Base-by-base conservation (phyloP, 2,113 vertebrate genomes). In the Archilochus colubris region DNA sequence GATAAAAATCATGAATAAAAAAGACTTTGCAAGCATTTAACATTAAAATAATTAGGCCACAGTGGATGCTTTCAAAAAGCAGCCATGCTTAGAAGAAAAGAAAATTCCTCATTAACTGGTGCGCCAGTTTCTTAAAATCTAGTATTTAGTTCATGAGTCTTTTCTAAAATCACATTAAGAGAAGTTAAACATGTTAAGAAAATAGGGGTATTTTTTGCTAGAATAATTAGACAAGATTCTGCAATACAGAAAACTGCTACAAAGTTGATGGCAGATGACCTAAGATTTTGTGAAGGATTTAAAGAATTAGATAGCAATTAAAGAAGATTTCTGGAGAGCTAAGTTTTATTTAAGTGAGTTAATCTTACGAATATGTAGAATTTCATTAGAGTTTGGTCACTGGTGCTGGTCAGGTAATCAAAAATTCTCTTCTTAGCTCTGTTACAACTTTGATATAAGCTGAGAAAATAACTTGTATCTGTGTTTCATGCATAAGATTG, bases 1-100 rank as follows among this genome's bases (percentile, higher is more conserved):
- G 91, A 89, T 76, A 81, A 97, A 96, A 96, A 90, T 93, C 23
- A 93, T 95, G 93, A 97, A 96, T 96, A 96, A 96, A 96, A 97
- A 94, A 96, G 83, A 91, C 36, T 82, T 77, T 91, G 54, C 36
- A 86, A 97, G 61, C 72, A 95, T 97, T 98, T 98, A 93, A 95
- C 97, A 96, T 96, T 89, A 95, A 95, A 97, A 94, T 97, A 97
- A 97, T 97, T 96, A 94, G 86, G 82, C 62, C 81, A 88, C 44
- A 96, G 94, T 95, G 82, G 76, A 95, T 95, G 84, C 59, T 94
- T 95, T 67, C 46, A 96, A 95, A 96, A 48, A 89, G 69, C 82
- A 95, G 76, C 57, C 77, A 62, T 90, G 48, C 23, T 50, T 50
- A 94, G 27, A 87, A 55, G 88, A 50, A 95, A 94, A 97, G 82